phyloP scores from a whole-genome alignment of 1,140 invertebrate species.

The Lepidurus apus region DNA sequence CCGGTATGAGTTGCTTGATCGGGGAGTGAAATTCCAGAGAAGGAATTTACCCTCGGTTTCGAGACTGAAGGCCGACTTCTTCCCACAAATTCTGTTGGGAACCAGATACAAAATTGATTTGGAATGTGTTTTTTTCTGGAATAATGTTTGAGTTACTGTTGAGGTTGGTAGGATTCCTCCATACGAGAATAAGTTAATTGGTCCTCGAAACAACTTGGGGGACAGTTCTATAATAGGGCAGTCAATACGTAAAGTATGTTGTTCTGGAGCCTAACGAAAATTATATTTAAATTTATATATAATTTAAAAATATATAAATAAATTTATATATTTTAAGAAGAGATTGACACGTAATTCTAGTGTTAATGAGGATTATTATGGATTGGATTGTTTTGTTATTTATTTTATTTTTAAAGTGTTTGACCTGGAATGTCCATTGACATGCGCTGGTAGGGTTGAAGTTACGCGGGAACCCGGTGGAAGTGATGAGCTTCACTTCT shows the following conservation, averaged over 20 bases:
- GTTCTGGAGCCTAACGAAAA: not conserved
- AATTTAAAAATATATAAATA: too few species aligned
- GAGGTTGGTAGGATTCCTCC: constrained; percentile 5
- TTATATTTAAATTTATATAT: too few species aligned
- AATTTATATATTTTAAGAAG: not conserved
- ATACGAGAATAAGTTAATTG: not conserved
- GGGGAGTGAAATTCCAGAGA: not conserved
- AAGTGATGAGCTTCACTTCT: not conserved
- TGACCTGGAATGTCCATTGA: not conserved
- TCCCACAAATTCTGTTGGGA: not conserved
- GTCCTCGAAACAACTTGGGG: not conserved
- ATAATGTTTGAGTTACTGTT: not conserved
- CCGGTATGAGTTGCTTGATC: not conserved
- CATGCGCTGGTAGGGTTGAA: not conserved
- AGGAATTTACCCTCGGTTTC: not conserved
- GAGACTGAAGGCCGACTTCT: not conserved
- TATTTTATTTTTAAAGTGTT: not conserved
- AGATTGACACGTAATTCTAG: not conserved
- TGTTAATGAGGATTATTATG: too few species aligned
- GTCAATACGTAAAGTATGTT: not conserved
- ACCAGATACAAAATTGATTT: not conserved
- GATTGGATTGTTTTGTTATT: too few species aligned
- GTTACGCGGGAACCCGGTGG: not conserved
- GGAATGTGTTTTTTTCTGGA: too few species aligned
- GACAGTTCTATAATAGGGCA: not conserved